Evolutionary conservation across 2,888 invertebrate genomes (phyloP), one percentile per base, ranked within the genome.

Genomic region (Drosophila silvestris): DNA sequence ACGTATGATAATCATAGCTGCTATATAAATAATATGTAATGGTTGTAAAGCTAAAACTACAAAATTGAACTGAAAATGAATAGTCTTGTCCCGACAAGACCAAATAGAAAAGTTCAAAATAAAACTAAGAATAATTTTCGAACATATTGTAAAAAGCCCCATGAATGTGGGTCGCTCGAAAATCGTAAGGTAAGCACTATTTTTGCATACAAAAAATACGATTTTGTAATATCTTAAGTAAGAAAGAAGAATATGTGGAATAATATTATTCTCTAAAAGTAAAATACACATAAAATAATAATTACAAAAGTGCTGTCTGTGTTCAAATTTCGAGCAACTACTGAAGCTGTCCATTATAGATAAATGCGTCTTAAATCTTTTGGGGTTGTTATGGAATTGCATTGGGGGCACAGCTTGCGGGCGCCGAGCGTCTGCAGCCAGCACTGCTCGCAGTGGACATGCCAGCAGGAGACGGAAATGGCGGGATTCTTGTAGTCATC

Each of bases 391-490:
- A 98, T 98, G 93, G 97, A 97, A 94, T 98, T 98, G 93, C 98
- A 98, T 92, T 98, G 98, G 0, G 98, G 98, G 91, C 98, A 98
- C 12, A 98, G 95, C 92, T 98, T 98, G 94, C 98, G 97, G 2
- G 97, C 97, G 47, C 97, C 96, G 22, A 92, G 76, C 2, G 96
- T 96, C 65, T 96, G 95, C 0, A 96, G 93, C 96, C 96, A 96
- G 83, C 96, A 96, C 37, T 95, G 95, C 94, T 98, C 98, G 91
- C 99, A 99, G 93, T 98, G 97, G 0, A 98, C 98, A 93, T 99
- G 99, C 98, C 98, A 99, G 93, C 99, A 99, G 91, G 97, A 97
- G 72, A 98, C 97, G 1, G 98, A 98, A 62, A 98, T 97, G 9
- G 98, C 96, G 0, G 98, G 98, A 50, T 97, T 97, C 65, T 95